Conservation (phyloP, 2,797 vertebrate genomes). For the Paramormyrops hopkinsi region DNA sequence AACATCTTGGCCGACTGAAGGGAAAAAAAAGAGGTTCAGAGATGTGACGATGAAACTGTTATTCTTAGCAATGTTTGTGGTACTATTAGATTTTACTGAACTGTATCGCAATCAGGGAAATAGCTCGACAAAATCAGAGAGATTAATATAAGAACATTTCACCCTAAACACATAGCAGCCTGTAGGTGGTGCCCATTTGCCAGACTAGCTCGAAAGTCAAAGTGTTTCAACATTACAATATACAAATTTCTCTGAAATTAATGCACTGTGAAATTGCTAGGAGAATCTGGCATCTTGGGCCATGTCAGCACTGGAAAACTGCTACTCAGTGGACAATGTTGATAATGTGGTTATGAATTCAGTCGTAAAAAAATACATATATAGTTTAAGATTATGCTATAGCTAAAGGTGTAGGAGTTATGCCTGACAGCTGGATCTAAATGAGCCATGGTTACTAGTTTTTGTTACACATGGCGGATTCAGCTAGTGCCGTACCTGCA, state of each 20-base stretch:
- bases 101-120: not conserved
- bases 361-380: not conserved
- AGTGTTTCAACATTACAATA: not conserved
- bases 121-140: not conserved
- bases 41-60: not conserved
- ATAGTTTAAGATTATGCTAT: not conserved
- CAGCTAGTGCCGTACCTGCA: not conserved
- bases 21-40: not conserved
- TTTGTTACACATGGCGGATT: not conserved
- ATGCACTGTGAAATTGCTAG: not conserved
- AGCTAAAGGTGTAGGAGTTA: not conserved
- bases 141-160: not conserved
- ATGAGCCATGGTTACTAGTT: not conserved
- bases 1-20: constrained; percentile 92
- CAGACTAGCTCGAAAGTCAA: not conserved
- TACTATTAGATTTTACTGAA: not conserved
- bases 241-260: not conserved
- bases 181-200: not conserved
- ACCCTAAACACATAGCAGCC: not conserved
- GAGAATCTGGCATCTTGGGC: not conserved
- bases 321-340: not conserved
- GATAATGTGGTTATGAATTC: not conserved
- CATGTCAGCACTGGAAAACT: not conserved
- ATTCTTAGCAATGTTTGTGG: not conserved
- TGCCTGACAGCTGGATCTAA: not conserved